Evolutionary conservation across 1,140 invertebrate species (phyloP).

Genomic region (Oreohelix idahoensis): DNA sequence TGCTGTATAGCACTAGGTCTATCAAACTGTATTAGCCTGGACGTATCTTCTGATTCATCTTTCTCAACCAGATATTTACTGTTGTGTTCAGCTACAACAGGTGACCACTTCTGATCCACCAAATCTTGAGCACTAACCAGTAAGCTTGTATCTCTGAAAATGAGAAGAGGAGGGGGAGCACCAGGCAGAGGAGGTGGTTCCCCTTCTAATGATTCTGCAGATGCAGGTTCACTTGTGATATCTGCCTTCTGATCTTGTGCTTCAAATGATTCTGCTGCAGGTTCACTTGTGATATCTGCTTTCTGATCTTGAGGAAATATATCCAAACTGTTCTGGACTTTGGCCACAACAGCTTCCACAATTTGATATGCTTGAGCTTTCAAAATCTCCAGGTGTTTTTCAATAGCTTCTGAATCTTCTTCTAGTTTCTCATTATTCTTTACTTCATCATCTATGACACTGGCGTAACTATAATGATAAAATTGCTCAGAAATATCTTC

Average conservation of each 20-base stretch:
- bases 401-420: neutral
- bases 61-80: neutral
- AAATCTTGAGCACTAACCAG: neutral
- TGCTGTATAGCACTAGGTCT: neutral
- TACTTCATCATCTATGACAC: neutral
- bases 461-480: neutral
- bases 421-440: neutral
- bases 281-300: neutral
- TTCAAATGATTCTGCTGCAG: conserved; percentile 21
- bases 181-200: conserved; percentile 49
- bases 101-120: neutral
- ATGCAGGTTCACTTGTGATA: conserved; percentile 32
- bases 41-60: neutral
- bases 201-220: conserved; percentile 3
- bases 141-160: conserved; percentile 13
- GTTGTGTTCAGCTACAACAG: neutral
- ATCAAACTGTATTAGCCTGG: neutral
- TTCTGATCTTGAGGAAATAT: neutral
- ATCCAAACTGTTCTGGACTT: conserved; percentile 18
- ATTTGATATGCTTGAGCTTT: conserved; percentile 10
- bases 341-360: neutral
- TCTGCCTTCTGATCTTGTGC: neutral
- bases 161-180: conserved; percentile 39
- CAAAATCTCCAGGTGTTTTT: neutral
- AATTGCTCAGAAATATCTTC: neutral